phyloP scores from a whole-genome alignment of 2,113 vertebrate species.

The Hippocampus barbouri region DNA sequence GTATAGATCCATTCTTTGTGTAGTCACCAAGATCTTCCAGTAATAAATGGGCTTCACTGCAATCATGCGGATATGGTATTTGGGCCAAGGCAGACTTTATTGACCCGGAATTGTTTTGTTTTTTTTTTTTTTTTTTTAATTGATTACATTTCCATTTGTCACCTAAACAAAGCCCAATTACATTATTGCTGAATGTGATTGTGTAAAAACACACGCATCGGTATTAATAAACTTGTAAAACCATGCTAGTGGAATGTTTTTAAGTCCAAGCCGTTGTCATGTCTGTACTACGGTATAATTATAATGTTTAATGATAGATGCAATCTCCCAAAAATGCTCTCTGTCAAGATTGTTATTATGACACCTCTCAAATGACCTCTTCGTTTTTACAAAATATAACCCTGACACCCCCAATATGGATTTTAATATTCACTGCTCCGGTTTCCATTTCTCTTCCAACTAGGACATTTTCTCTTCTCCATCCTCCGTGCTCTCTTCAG shows the following conservation, averaged over 20 bases:
- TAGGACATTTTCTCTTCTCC: constrained; percentile 41
- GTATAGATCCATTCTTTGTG: background rate
- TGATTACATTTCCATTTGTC: background rate
- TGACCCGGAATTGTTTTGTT: too few species aligned
- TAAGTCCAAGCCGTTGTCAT: background rate
- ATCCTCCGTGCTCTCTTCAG: constrained; percentile 42
- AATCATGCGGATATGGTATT: background rate
- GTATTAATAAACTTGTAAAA: background rate
- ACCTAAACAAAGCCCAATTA: background rate
- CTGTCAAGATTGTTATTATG: background rate
- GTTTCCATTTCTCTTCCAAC: constrained; percentile 41
- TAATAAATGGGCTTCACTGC: background rate
- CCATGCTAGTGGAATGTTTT: background rate
- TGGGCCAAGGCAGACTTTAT: background rate
- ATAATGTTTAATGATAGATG: background rate
- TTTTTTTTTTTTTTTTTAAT: background rate
- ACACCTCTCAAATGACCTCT: background rate
- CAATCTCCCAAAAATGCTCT: background rate
- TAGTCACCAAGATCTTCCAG: background rate
- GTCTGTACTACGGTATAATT: background rate
- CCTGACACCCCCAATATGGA: constrained; percentile 47
- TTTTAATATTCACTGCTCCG: constrained; percentile 64
- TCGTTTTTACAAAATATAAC: background rate
- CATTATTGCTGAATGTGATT: background rate
- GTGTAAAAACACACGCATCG: background rate